Evolutionary conservation across 2,113 vertebrate genomes (phyloP), one percentile per base, ranked within the genome.

Genomic region (Nothocercus nigrocapillus): DNA sequence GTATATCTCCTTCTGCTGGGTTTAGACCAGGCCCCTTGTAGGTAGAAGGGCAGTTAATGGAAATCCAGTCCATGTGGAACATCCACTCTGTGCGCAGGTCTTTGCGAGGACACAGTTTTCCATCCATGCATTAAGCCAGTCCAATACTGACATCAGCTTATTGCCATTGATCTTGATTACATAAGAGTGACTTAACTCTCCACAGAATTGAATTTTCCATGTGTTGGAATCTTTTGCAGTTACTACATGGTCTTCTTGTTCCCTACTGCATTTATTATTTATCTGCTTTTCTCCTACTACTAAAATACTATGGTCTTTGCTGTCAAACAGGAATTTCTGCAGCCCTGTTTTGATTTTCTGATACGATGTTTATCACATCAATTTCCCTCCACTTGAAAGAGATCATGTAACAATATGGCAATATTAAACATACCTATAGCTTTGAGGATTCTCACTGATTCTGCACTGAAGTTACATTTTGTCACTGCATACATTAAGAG

Each of bases 161-260:
- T 96, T 96, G 90, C 94, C 89, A 96, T 96, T 82, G 95, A 96
- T 94, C 80, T 61, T 7, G 24, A 85, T 97, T 96, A 94, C 75
- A 89, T 93, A 96, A 96, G 3, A 88, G 83, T 94, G 92, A 97
- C 89, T 96, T 95, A 93, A 96, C 80, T 95, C 90, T 67, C 92
- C 81, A 95, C 2, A 89, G 88, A 92, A 96, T 89, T 93, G 94
- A 92, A 91, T 96, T 95, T 96, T 96, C 96, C 94, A 93, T 90
- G 92, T 93, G 88, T 93, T 92, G 95, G 90, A 90, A 93, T 59
- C 45, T 93, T 94, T 94, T 80, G 53, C 85, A 40, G 64, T 93
- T 84, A 59, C 84, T 96, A 85, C 72, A 95, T 61, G 13, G 85
- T 34, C 95, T 96, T 32, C 89, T 96, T 86, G 85, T 84, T 96